These are phyloP conservation scores for Anolis apletophallus DNA, from an alignment of 2,797 vertebrate species.

Conservation along the genomic window DNA sequence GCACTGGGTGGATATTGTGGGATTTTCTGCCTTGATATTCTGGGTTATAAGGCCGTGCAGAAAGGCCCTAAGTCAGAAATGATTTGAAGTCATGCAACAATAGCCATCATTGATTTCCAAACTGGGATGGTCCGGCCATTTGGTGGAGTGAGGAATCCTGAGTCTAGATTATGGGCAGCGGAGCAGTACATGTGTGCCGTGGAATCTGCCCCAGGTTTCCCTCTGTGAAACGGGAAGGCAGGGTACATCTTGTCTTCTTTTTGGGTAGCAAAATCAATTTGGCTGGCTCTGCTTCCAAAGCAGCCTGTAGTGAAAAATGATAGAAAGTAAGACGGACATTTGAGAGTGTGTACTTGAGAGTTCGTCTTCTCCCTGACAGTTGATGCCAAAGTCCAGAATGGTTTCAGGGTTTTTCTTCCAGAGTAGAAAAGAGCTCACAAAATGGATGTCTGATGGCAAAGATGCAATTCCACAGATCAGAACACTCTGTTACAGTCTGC, in stretches of 20 bases:
- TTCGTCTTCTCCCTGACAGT: not conserved
- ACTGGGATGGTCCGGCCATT: too few species aligned
- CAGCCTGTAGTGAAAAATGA: not conserved
- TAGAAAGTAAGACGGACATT: not conserved
- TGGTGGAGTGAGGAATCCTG: too few species aligned
- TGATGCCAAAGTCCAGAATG: not conserved
- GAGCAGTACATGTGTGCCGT: too few species aligned
- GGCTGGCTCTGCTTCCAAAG: not conserved
- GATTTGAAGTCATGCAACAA: too few species aligned
- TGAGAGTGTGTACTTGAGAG: too few species aligned
- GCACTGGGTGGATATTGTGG: not conserved
- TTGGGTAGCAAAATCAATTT: not conserved
- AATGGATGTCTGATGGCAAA: not conserved
- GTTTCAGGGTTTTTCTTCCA: not conserved
- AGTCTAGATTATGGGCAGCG: too few species aligned
- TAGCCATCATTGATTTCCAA: too few species aligned
- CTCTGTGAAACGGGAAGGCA: not conserved
- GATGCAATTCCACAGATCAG: not conserved
- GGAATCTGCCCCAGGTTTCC: too few species aligned
- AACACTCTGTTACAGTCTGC: too few species aligned
- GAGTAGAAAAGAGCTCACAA: not conserved
- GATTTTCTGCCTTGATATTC: too few species aligned
- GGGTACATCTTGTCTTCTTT: not conserved
- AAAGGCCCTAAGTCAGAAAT: too few species aligned
- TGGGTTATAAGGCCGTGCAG: too few species aligned